Conservation (phyloP, 2,888 invertebrate species). For the Theodoxus fluviatilis region DNA sequence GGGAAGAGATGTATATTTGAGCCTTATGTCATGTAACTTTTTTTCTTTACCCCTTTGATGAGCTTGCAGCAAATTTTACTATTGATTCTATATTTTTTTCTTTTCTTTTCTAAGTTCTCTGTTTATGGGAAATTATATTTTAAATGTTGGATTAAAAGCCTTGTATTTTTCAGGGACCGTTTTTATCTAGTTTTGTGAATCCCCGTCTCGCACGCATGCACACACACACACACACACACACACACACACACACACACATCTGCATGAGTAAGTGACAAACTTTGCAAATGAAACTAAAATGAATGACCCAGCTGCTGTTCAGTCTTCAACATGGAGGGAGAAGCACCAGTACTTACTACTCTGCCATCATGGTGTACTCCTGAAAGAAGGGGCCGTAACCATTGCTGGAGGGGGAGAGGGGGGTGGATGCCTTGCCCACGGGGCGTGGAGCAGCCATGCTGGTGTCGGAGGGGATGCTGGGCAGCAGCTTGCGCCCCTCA, state of each 20-base stretch:
- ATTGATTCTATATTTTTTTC: too few relatives aligned
- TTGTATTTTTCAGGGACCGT: too few relatives aligned
- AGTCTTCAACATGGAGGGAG: neutral
- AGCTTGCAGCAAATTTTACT: slow-evolving; percentile 25
- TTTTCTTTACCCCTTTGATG: neutral
- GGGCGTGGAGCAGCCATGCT: too few relatives aligned
- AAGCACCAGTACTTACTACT: slow-evolving; percentile 77
- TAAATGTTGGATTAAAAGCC: too few relatives aligned
- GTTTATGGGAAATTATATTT: too few relatives aligned
- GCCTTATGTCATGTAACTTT: neutral
- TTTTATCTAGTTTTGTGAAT: too few relatives aligned
- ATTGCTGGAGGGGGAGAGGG: too few relatives aligned
- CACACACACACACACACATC: neutral
- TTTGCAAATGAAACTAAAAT: neutral
- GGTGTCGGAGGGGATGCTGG: too few relatives aligned
- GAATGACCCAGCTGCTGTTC: neutral
- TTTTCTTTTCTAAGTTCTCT: too few relatives aligned
- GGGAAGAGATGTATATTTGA: neutral
- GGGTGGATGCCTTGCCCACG: too few relatives aligned
- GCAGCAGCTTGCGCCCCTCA: too few relatives aligned
- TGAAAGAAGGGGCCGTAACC: slow-evolving; percentile 79
- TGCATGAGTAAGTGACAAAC: neutral
- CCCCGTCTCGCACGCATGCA: too few relatives aligned
- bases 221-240: neutral
- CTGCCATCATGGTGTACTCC: slow-evolving; percentile 89